A percentile compares a stretch with the other conserved stretches of the same genome.
Conservation (phyloP, 2,888 invertebrate species). For the Falcaria lacertinaria region DNA sequence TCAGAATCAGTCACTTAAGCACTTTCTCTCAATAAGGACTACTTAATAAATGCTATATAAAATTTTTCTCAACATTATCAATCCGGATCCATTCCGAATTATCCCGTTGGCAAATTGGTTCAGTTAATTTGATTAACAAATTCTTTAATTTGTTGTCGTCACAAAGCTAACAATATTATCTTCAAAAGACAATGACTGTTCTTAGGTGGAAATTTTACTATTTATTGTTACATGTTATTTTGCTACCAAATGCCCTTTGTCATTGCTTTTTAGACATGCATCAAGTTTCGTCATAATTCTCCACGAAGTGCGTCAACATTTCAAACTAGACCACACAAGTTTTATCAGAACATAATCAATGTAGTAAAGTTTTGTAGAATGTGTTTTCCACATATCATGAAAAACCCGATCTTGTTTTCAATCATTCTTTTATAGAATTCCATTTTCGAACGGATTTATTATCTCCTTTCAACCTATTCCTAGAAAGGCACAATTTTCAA, state of each 20-base stretch:
- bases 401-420: neutral
- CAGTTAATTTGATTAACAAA: neutral
- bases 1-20: too few relatives aligned
- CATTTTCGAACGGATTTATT: neutral
- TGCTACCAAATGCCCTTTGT: too few relatives aligned
- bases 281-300: too few relatives aligned
- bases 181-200: neutral
- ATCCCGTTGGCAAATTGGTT: neutral
- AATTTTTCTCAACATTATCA: neutral
- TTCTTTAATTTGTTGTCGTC: neutral
- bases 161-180: neutral
- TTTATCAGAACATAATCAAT: too few relatives aligned
- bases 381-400: too few relatives aligned
- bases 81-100: neutral
- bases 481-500: conserved; percentile 2
- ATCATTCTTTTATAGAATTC: neutral
- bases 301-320: too few relatives aligned
- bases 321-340: too few relatives aligned
- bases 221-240: too few relatives aligned
- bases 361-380: too few relatives aligned
- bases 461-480: neutral
- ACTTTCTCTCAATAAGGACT: too few relatives aligned
- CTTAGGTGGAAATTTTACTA: neutral
- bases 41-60: neutral
- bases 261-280: too few relatives aligned